Conservation (phyloP, 2,797 vertebrate species). For the Odontamblyopus rebecca region DNA sequence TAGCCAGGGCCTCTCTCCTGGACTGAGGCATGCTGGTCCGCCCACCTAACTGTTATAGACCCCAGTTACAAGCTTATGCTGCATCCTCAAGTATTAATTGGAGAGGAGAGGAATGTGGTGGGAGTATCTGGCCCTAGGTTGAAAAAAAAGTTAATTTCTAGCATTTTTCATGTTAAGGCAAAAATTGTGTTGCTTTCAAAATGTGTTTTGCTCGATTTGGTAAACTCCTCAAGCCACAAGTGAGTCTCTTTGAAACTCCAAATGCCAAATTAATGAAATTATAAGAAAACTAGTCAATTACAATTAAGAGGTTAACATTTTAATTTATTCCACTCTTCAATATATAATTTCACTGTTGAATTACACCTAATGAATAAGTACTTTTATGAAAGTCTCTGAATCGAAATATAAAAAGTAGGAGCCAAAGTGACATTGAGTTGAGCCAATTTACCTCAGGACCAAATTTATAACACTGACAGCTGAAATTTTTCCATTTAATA, state of each 20-base stretch:
- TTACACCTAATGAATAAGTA: neutral
- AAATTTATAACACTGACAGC: neutral
- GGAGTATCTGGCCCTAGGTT: slow-evolving; percentile 14
- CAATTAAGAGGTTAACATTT: neutral
- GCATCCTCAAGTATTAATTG: neutral
- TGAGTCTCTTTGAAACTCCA: no score
- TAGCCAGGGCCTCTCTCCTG: slow-evolving; percentile 31
- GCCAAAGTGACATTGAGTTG: neutral
- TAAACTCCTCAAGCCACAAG: no score
- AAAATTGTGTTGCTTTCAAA: neutral
- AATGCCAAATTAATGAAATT: no score
- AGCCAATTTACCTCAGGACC: neutral
- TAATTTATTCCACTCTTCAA: neutral
- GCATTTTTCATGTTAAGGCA: neutral
- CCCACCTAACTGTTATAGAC: slow-evolving; percentile 20
- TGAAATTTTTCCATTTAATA: slow-evolving; percentile 16
- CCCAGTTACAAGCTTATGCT: neutral
- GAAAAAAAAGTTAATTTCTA: no score
- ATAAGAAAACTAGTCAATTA: neutral
- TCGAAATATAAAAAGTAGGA: neutral
- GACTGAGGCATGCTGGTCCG: slow-evolving; percentile 27
- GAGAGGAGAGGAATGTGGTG: slow-evolving; percentile 33
- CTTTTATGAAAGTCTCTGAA: neutral
- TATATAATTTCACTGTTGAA: neutral
- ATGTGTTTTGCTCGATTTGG: neutral